Conservation (phyloP, 1,140 invertebrate species). For the Drosophila santomea region DNA sequence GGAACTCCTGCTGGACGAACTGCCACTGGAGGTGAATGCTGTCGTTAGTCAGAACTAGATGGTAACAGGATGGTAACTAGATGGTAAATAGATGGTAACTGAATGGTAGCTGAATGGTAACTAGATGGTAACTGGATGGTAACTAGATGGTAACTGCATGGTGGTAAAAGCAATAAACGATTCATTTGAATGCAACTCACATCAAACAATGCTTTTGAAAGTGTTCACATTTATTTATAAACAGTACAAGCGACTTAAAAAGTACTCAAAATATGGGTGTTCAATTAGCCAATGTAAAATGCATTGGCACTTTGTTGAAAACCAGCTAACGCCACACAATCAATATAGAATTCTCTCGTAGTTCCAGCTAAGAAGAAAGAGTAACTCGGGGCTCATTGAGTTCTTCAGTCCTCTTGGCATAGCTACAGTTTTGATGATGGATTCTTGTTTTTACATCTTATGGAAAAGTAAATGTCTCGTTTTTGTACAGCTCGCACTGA, state of each 20-base stretch:
- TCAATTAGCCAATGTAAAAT: constrained; percentile 34
- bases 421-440: constrained; percentile 8
- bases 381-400: constrained; percentile 33
- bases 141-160: too few relatives aligned
- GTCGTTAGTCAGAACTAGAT: constrained; percentile 65
- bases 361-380: constrained; percentile 19
- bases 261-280: background rate
- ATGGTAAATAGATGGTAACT: too few relatives aligned
- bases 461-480: constrained; percentile 43
- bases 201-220: constrained; percentile 70
- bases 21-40: constrained; percentile 75
- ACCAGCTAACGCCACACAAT: constrained; percentile 12
- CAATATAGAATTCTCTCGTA: constrained; percentile 5
- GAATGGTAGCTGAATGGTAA: too few relatives aligned
- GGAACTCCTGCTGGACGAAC: constrained; percentile 39
- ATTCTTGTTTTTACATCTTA: constrained; percentile 15
- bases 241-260: constrained; percentile 42
- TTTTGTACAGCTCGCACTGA: constrained; percentile 3
- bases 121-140: too few relatives aligned
- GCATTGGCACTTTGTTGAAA: constrained; percentile 21
- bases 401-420: constrained; percentile 20
- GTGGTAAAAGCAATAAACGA: background rate
- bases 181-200: constrained; percentile 38
- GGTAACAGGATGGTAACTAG: too few relatives aligned
- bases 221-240: constrained; percentile 58